phyloP scores from a whole-genome alignment of 1,140 invertebrate genomes.

The Aculops lycopersici region DNA sequence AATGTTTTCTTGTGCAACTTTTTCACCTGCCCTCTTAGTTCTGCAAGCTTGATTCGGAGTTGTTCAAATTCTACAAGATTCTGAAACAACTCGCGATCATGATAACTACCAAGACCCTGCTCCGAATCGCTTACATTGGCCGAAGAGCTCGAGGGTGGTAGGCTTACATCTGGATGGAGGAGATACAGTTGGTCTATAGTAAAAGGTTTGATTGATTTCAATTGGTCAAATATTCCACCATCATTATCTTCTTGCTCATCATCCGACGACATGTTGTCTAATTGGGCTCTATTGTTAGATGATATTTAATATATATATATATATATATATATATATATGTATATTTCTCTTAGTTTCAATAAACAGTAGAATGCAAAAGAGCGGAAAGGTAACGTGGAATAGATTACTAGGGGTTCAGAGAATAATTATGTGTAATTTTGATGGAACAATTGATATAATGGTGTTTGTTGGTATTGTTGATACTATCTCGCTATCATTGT shows the following conservation, averaged over 20 bases:
- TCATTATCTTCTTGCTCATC: background rate
- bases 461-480: no score
- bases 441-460: no score
- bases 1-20: background rate
- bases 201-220: conserved; percentile 8
- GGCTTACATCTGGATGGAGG: conserved; percentile 3
- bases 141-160: background rate
- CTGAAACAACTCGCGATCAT: no score
- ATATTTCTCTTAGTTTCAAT: no score
- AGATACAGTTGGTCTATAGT: conserved; percentile 5
- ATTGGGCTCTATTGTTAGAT: no score
- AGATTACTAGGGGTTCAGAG: no score
- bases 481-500: no score
- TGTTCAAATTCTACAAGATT: background rate
- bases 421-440: no score
- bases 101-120: background rate
- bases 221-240: background rate
- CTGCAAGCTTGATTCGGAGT: background rate
- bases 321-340: no score
- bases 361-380: no score
- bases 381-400: no score
- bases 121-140: background rate
- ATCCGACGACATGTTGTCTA: background rate
- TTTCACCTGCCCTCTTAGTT: background rate
- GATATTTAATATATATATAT: no score